Conservation (phyloP, 2,113 vertebrate species). For the Genyomyrus donnyi region DNA sequence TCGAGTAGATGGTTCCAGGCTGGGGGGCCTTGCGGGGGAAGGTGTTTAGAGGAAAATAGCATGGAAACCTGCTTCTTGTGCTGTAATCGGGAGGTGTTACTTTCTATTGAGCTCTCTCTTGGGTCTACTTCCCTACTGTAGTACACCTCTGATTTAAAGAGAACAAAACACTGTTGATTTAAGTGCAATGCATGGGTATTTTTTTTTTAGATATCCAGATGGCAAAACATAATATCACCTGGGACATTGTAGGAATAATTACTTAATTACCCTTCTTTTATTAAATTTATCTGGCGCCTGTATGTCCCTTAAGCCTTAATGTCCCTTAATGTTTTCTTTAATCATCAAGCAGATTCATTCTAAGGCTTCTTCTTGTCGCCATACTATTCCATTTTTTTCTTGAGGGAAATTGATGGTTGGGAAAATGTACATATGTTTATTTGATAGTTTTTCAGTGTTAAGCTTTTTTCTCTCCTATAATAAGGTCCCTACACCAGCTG, state of each 20-base stretch:
- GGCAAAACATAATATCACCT: neutral
- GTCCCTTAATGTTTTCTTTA: neutral
- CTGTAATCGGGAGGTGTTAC: neutral
- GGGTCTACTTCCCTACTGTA: neutral
- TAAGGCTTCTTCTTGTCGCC: neutral
- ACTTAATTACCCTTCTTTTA: neutral
- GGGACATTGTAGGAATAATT: neutral
- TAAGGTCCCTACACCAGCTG: neutral
- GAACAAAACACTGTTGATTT: constrained; percentile 1
- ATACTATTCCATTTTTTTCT: neutral
- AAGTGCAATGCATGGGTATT: constrained; percentile 6
- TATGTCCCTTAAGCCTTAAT: neutral
- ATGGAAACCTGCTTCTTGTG: neutral
- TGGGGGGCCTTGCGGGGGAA: neutral
- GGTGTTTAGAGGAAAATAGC: neutral
- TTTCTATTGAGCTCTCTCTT: neutral
- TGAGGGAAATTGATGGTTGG: neutral
- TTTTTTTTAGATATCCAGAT: neutral
- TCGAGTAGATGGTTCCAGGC: neutral
- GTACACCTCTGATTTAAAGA: neutral
- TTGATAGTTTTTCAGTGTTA: neutral
- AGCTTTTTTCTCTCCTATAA: neutral
- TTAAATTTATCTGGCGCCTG: neutral
- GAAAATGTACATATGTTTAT: neutral
- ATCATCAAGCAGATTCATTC: neutral